Conservation (phyloP, 2,888 invertebrate genomes). For the Parochlus steinenii region DNA sequence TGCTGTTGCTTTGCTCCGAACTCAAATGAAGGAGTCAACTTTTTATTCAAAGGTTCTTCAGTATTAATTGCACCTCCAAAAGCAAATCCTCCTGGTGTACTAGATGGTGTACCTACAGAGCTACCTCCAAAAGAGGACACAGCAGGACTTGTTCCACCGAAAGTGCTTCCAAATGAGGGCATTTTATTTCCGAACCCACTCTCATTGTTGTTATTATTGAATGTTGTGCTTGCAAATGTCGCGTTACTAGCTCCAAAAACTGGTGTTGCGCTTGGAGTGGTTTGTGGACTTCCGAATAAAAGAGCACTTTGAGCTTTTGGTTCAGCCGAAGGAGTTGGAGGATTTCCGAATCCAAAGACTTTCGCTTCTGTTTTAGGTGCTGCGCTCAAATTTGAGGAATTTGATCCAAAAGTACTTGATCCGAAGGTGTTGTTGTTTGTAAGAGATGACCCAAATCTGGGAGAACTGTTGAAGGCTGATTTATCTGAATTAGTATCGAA, state of each 20-base stretch:
- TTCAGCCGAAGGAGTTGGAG: conserved; percentile 10
- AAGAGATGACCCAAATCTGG: conserved; percentile 2
- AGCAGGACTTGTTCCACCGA: neutral
- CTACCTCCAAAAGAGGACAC: neutral
- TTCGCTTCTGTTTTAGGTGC: conserved; percentile 9
- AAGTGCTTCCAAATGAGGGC: conserved; percentile 15
- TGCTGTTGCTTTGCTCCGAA: conserved; percentile 4
- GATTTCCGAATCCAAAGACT: conserved; percentile 13
- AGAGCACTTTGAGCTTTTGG: conserved; percentile 12
- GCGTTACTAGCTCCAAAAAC: conserved; percentile 14
- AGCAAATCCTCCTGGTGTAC: conserved; percentile 1
- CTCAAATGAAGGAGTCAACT: conserved; percentile 4
- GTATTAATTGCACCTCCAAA: conserved; percentile 2
- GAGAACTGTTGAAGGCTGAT: too few species aligned
- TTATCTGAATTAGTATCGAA: neutral
- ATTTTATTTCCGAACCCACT: conserved; percentile 10
- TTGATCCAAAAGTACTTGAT: too few species aligned
- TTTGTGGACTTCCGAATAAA: conserved; percentile 9
- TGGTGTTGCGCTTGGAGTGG: conserved; percentile 14
- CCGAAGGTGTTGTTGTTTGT: neutral
- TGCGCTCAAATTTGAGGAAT: neutral
- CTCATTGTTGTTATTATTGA: conserved; percentile 9
- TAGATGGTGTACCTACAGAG: neutral
- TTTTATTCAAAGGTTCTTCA: neutral
- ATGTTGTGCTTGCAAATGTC: conserved; percentile 13